Conservation (phyloP, 2,797 vertebrate genomes). For the Pogoniulus pusillus region DNA sequence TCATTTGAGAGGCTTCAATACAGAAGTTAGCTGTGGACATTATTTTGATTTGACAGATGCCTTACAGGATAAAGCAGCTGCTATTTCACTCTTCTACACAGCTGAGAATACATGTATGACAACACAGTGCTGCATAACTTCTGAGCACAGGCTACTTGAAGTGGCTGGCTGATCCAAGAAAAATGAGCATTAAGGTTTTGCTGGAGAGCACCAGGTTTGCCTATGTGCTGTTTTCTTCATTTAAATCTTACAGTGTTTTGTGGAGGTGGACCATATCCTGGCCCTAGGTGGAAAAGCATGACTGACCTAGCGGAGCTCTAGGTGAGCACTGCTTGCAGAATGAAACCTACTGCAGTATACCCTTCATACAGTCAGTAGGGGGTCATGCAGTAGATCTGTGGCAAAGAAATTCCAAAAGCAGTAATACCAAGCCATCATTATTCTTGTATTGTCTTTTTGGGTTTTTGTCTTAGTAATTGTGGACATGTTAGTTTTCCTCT, state of each 20-base stretch:
- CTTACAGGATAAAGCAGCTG: not conserved
- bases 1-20: not conserved
- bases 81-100: not conserved
- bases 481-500: not conserved
- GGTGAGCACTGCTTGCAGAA: not conserved
- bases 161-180: not conserved
- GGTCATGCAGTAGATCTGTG: not conserved
- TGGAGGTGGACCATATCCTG: not conserved
- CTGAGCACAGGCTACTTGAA: not conserved
- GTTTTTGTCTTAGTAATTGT: not conserved
- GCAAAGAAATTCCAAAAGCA: not conserved
- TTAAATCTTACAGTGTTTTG: not conserved
- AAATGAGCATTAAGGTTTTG: not conserved
- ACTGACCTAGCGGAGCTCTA: not conserved
- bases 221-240: not conserved
- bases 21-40: not conserved
- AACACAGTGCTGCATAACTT: not conserved
- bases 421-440: not conserved
- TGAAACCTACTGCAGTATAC: not conserved
- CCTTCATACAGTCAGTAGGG: rapidly evolving
- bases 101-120: not conserved
- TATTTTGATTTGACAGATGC: not conserved
- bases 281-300: not conserved
- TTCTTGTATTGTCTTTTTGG: too few relatives aligned
- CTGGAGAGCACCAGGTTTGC: not conserved